Evolutionary conservation across 2,113 vertebrate genomes (phyloP), one percentile per base, ranked within the genome.

Genomic region (Nipponia nippon): DNA sequence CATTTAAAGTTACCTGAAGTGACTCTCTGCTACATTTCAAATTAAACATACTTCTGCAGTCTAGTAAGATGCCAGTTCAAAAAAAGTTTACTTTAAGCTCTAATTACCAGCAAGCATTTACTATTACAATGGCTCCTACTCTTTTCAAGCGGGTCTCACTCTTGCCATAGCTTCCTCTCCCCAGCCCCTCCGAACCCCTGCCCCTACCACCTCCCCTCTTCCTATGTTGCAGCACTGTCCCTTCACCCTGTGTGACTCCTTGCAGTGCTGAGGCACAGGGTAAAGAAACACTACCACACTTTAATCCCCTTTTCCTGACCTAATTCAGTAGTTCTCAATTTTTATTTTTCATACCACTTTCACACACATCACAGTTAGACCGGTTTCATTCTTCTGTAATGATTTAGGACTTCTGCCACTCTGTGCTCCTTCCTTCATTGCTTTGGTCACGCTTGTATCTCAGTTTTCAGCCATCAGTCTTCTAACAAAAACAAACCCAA

Each of bases 1-100:
- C 49, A 94, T 96, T 93, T 94, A 55, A 89, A 90, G 81, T 95
- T 95, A 96, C 93, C 90, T 92, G 86, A 89, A 93, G 89, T 87
- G 89, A 89, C 91, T 90, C 78, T 65, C 42, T 8, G 9, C 29
- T 56, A 72, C n/a, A 26, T 34, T 85, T 87, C 40, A 93, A 94
- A 93, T 63, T 83, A 94, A 87, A 94, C 16, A 34, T 27, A 52
- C 14, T 66, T 77, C 34, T 22, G 16, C 62, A 77, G 25, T 50
- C 55, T 92, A 89, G 15, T 26, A 77, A 95, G 53, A 81, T 34
- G 56, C 32, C 86, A 94, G 34, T n/a, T 82, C 1, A 83, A 73
- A 90, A 87, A 78, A 87, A 73, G 36, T 2, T 9, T 32, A 65
- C 58, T 77, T 83, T 63, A 82, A 91, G 52, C 22, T 91, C 30